phyloP scores from a whole-genome alignment of 2,888 invertebrate species.

The Drosophila cognata region DNA sequence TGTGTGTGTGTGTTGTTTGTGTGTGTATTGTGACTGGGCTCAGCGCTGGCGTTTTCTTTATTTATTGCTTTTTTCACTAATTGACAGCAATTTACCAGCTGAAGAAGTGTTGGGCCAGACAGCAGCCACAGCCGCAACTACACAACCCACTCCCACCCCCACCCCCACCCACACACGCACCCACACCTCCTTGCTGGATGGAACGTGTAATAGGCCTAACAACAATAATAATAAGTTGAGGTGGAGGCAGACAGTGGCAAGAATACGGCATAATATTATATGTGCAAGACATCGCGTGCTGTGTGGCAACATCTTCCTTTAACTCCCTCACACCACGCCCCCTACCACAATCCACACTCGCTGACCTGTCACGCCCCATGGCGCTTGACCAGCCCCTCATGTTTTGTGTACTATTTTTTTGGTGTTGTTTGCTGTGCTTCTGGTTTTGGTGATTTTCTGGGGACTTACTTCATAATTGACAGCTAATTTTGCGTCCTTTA shows the following conservation, averaged over 20 bases:
- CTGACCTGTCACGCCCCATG: slow-evolving; percentile 4
- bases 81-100: slow-evolving; percentile 80
- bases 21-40: slow-evolving; percentile 9
- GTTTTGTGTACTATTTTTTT: slow-evolving; percentile 3
- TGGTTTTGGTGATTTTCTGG: slow-evolving; percentile 1
- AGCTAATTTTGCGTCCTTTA: slow-evolving; percentile 74
- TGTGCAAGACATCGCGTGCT: slow-evolving; percentile 58
- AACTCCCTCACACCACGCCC: background rate
- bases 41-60: slow-evolving; percentile 56
- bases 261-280: slow-evolving; percentile 41
- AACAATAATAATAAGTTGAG: slow-evolving; percentile 8
- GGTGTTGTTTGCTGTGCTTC: background rate
- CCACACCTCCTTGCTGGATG: background rate
- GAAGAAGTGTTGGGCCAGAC: slow-evolving; percentile 61
- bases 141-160: too few relatives aligned
- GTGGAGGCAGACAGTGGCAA: background rate
- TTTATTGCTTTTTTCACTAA: slow-evolving; percentile 78
- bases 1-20: slow-evolving; percentile 11
- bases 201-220: slow-evolving; percentile 43
- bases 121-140: background rate
- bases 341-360: background rate
- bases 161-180: background rate
- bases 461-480: slow-evolving; percentile 74
- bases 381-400: background rate
- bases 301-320: slow-evolving; percentile 38